These are phyloP conservation scores for Saccostrea glomerata DNA, from an alignment of 1,140 invertebrate species.

Conservation along the genomic window DNA sequence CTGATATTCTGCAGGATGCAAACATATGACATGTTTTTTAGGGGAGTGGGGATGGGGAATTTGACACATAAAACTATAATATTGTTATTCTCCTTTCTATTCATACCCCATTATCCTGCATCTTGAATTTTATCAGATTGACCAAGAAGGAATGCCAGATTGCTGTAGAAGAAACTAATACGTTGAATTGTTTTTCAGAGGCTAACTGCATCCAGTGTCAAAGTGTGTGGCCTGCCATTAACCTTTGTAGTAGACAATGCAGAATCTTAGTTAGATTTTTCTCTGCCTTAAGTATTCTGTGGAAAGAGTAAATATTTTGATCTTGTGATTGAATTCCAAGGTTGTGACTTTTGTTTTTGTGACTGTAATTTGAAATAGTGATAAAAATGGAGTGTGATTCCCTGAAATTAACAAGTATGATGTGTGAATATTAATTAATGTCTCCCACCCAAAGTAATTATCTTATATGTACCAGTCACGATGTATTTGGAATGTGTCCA, in stretches of 20 bases:
- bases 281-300: neutral
- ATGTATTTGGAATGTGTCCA: neutral
- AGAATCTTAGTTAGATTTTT: neutral
- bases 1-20: neutral
- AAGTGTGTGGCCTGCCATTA: constrained; percentile 20
- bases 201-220: constrained; percentile 3
- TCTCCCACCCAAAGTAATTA: neutral
- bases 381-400: neutral
- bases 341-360: too few relatives aligned
- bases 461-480: neutral
- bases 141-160: neutral
- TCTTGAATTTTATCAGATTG: constrained; percentile 24
- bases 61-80: neutral
- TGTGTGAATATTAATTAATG: neutral
- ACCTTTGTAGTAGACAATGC: neutral
- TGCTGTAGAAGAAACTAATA: neutral
- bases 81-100: neutral
- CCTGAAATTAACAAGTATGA: neutral
- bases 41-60: neutral
- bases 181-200: constrained; percentile 14
- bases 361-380: too few relatives aligned
- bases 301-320: neutral
- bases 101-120: neutral
- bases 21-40: neutral
- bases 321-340: neutral